Evolutionary conservation across 2,888 invertebrate genomes (phyloP), one percentile per base, ranked within the genome.

Genomic region (Macrophya annulata): DNA sequence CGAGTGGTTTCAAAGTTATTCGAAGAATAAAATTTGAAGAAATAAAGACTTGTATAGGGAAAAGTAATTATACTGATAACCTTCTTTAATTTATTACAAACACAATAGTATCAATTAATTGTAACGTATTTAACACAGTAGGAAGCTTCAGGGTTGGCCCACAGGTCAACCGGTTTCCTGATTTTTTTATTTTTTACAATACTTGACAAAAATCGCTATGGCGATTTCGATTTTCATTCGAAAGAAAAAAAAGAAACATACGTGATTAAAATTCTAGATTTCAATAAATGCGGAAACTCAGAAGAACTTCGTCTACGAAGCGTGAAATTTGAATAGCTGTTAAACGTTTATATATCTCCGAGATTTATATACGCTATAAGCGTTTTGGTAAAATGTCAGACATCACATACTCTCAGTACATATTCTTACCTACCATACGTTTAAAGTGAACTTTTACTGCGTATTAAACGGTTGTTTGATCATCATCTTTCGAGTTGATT

Each of bases 281-380:
- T 15, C 25, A 68, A 37, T 68, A 5, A 68, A 37, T 68, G 37
- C 37, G 68, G 31, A 68, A 68, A 68, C 37, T 15, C 31, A 31
- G n/a, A 68, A 37, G 68, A 17, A 40, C n/a, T 15, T 37, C 43
- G 72, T 5, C 12, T 6, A 8, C 40, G 2, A 40, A 40, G 71
- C 71, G 21, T 72, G 72, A 72, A 72, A 72, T 72, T 72, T 72
- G 10, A 43, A 72, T 45, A 72, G 72, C 72, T 72, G 72, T 72
- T 72, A 1, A 72, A 40, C 72, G n/a, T 72, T 72, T 21, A 45
- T 72, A 40, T 72, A 6, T 72, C 21, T 31, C 31, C 1, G 31
- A 1, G 9, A 43, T 10, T 43, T 40, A n/a, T n/a, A 21, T 21
- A 43, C 9, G 17, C n/a, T n/a, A n/a, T n/a, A n/a, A 51, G 17